These are phyloP conservation scores for Catocala fraxini DNA, from an alignment of 2,888 invertebrate species.

Conservation along the genomic window DNA sequence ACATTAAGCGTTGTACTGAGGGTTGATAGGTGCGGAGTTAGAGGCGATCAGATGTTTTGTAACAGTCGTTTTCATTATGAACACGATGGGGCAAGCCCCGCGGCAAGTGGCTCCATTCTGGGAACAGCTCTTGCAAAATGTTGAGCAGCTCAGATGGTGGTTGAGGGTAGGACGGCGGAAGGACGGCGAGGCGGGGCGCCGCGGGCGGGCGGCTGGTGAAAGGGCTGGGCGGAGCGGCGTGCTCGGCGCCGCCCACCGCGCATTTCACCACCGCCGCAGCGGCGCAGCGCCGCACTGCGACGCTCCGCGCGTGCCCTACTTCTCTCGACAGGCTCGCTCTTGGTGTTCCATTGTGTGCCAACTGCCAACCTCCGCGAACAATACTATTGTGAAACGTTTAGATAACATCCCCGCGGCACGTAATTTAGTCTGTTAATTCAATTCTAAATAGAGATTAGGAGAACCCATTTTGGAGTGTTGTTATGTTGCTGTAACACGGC, in stretches of 20 bases:
- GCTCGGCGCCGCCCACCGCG: conserved; percentile 79
- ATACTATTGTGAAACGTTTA: conserved; percentile 82
- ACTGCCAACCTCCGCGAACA: conserved; percentile 73
- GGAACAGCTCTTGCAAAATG: conserved; percentile 76
- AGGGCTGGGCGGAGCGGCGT: conserved; percentile 85
- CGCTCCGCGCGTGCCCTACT: conserved; percentile 80
- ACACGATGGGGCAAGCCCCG: conserved; percentile 75
- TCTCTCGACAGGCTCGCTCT: conserved; percentile 80
- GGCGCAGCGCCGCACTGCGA: conserved; percentile 54
- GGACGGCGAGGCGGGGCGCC: conserved; percentile 69
- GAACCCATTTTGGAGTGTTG: conserved; percentile 39
- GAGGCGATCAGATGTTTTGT: conserved; percentile 60
- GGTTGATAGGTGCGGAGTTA: conserved; percentile 45
- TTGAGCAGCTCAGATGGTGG: conserved; percentile 66
- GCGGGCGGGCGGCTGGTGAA: conserved; percentile 83
- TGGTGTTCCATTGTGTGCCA: conserved; percentile 84
- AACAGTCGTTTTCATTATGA: conserved; percentile 68
- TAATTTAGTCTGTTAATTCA: conserved; percentile 69
- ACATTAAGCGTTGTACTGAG: conserved; percentile 25
- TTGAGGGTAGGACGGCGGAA: conserved; percentile 71
- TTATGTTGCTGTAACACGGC: conserved; percentile 32
- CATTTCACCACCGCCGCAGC: conserved; percentile 80
- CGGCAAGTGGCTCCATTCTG: conserved; percentile 75
- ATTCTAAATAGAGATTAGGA: conserved; percentile 59
- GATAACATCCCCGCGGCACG: conserved; percentile 78